A percentile compares a stretch with the other conserved stretches of the same genome.
These are phyloP conservation scores for Gymnorhina tibicen DNA, from an alignment of 2,113 vertebrate species.

Conservation along the genomic window DNA sequence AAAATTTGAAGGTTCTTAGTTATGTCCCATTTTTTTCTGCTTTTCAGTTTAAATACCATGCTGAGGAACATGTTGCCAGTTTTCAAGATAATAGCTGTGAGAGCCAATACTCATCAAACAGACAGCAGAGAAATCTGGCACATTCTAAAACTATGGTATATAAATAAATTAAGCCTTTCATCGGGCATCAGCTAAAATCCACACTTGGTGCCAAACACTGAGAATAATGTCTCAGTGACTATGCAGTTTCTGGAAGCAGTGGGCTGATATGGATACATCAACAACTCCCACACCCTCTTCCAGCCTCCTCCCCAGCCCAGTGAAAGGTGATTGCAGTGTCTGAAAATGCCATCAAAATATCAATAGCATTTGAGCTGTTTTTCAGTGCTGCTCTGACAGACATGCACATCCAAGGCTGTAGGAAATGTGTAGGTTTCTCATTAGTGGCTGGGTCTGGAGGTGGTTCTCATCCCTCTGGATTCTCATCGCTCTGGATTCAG, in stretches of 20 bases:
- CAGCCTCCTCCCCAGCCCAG: background rate
- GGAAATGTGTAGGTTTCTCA: background rate
- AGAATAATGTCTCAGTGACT: background rate
- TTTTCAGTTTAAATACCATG: background rate
- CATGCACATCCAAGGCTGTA: background rate
- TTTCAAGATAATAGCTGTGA: background rate
- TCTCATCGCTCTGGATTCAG: background rate
- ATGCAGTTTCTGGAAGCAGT: slow-evolving; percentile 8
- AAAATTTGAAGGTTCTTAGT: background rate
- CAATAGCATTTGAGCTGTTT: background rate
- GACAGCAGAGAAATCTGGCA: background rate
- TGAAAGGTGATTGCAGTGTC: background rate
- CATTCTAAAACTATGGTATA: background rate
- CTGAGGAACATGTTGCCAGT: background rate
- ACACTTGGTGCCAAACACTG: background rate
- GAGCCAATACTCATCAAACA: background rate
- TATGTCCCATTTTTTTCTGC: background rate
- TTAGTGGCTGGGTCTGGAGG: background rate
- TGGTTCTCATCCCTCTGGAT: background rate
- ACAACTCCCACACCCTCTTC: background rate
- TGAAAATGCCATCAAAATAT: background rate
- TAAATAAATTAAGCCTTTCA: slow-evolving; percentile 19
- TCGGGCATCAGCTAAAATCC: background rate
- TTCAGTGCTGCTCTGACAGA: background rate
- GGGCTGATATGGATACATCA: background rate